phyloP scores from a whole-genome alignment of 1,140 invertebrate species.

The Bilobella aurantiaca region DNA sequence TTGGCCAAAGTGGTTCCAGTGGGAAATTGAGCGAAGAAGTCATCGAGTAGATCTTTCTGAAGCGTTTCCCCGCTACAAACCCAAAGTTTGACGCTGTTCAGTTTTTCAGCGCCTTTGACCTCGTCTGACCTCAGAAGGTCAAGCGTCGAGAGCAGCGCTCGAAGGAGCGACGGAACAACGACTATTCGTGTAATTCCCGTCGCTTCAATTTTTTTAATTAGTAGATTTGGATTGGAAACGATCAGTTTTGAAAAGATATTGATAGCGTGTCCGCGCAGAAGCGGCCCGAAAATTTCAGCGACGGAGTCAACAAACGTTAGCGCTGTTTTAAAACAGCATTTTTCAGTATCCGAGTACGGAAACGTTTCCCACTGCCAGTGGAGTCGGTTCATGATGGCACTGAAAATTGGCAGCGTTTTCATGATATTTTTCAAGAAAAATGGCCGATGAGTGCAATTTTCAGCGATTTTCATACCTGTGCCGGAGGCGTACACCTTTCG shows the following conservation, averaged over 20 bases:
- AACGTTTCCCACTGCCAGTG: slow-evolving; percentile 72
- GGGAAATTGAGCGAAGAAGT: slow-evolving; percentile 61
- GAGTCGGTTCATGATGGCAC: slow-evolving; percentile 61
- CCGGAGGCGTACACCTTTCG: slow-evolving; percentile 79
- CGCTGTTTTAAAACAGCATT: slow-evolving; percentile 74
- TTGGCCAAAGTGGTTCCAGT: slow-evolving; percentile 58
- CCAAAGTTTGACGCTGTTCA: slow-evolving; percentile 59
- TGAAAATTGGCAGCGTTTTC: background rate
- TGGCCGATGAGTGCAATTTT: background rate
- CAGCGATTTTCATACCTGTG: slow-evolving; percentile 44
- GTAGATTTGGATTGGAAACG: slow-evolving; percentile 61
- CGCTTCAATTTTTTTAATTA: slow-evolving; percentile 55
- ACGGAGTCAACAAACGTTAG: slow-evolving; percentile 80
- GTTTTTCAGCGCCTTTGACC: background rate
- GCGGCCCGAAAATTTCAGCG: slow-evolving; percentile 70
- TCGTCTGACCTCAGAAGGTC: slow-evolving; percentile 36
- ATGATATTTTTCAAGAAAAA: no score
- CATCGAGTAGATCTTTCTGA: slow-evolving; percentile 50
- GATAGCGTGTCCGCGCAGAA: slow-evolving; percentile 57
- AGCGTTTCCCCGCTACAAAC: slow-evolving; percentile 72
- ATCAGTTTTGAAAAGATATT: slow-evolving; percentile 58
- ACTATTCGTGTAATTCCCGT: slow-evolving; percentile 65
- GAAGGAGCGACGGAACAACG: slow-evolving; percentile 68
- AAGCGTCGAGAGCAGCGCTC: slow-evolving; percentile 62
- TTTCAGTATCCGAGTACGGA: slow-evolving; percentile 55